Base-by-base conservation (phyloP, 2,113 vertebrate species). In the Oncorhynchus keta region DNA sequence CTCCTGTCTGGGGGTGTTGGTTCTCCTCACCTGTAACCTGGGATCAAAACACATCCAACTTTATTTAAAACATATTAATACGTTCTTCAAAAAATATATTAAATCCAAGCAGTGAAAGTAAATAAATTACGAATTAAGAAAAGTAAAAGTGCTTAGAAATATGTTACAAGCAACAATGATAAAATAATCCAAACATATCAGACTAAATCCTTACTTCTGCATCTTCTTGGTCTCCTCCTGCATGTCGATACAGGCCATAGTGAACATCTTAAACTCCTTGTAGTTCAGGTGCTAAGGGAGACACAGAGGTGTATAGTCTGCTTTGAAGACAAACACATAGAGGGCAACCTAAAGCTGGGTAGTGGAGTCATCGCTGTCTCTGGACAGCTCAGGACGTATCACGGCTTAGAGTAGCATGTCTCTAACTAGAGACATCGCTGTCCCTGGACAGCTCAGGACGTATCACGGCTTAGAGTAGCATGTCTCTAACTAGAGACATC, bases 241-340 rank as follows among this genome's bases (percentile, higher is more conserved):
- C 73, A 88, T 90, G 32, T 89, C 83, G 35, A 49, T 74, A 48
- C 75, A 84, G 82, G 84, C 89, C 78, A 79, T 79, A 22, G 85
- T 83, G 59, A 92, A 90, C 70, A 85, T 72, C 76, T 81, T 82
- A 24, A 91, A 86, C 83, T 91, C 86, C 73, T 83, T 82, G 24
- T 87, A 87, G 84, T 68, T 87, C 72, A 79, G 80, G 75, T 51
- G 62, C 87, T 93, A 22, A 26, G 9, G 61, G 30, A 4, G 39
- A 75, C 82, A 76, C 69, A 77, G 24, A 18, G 39, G 39, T 45
- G 39, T 12, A 55, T 55, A 55, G 12, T 4, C 18, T 14, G 16
- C 14, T 55, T 18, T 55, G 9, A 12, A 45, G 2, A 45, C 5
- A 35, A 45, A 45, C 39, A 45, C 39, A 9, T 45, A 45, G 39